phyloP scores from a whole-genome alignment of 1,140 invertebrate species.

The Lamellibrachia luymesi region DNA sequence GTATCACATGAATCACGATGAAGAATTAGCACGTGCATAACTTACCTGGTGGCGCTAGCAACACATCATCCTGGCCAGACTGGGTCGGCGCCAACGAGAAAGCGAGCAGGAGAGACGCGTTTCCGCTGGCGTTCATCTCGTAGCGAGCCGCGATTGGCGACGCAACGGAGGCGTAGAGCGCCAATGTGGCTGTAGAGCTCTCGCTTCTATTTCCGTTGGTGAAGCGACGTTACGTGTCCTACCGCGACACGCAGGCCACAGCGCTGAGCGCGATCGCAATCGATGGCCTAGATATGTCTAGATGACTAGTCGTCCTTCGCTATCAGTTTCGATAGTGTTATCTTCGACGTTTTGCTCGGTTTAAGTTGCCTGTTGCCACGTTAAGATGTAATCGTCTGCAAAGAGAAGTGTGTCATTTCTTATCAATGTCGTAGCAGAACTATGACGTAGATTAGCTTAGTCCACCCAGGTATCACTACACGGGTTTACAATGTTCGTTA shows the following conservation, averaged over 20 bases:
- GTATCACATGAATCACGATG: too few relatives aligned
- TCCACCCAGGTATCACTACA: too few relatives aligned
- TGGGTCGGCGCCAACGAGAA: neutral
- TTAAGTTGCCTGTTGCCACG: neutral
- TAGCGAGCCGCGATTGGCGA: neutral
- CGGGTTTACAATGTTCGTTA: too few relatives aligned
- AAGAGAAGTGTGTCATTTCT: neutral
- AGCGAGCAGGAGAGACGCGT: neutral
- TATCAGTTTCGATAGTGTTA: neutral
- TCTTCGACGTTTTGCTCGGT: neutral
- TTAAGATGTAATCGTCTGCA: neutral
- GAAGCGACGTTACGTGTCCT: neutral
- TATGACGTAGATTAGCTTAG: neutral
- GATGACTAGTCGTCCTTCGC: neutral
- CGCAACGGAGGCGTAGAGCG: neutral
- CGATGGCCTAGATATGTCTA: neutral
- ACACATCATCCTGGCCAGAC: neutral
- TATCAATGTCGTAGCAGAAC: neutral
- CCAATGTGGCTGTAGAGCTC: neutral
- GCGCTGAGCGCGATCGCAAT: neutral
- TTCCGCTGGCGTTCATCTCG: neutral
- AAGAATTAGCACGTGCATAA: neutral
- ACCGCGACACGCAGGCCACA: neutral
- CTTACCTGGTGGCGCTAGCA: neutral
- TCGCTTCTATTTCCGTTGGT: neutral